Conservation (phyloP, 2,888 invertebrate species). For the Synanthedon andrenaeformis region DNA sequence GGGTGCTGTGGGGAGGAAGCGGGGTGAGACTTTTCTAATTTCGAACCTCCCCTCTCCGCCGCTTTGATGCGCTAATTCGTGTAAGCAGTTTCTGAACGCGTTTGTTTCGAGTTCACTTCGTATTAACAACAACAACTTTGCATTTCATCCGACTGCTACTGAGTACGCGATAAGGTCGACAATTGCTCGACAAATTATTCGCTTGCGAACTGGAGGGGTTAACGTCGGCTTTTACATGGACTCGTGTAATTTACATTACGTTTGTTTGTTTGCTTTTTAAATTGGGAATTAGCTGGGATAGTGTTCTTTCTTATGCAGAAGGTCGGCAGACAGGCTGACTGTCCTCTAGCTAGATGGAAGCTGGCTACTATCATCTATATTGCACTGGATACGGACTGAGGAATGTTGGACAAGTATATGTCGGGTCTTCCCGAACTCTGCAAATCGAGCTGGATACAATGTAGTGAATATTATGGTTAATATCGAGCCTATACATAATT, state of each 20-base stretch:
- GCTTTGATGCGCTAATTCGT: slow-evolving; percentile 69
- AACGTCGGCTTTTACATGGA: slow-evolving; percentile 63
- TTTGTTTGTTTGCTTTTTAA: slow-evolving; percentile 69
- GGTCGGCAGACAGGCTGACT: not conserved
- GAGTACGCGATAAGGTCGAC: slow-evolving; percentile 19
- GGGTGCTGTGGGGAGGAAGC: slow-evolving; percentile 20
- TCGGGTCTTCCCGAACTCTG: slow-evolving; percentile 9
- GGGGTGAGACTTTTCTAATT: slow-evolving; percentile 62
- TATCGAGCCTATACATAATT: no score
- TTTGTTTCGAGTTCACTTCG: slow-evolving; percentile 63
- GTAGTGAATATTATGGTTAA: slow-evolving; percentile 5
- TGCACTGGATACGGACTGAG: not conserved
- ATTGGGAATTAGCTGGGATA: slow-evolving; percentile 61
- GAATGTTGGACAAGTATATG: not conserved
- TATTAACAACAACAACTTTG: slow-evolving; percentile 28
- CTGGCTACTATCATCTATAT: not conserved
- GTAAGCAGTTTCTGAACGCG: slow-evolving; percentile 70
- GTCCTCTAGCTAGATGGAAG: not conserved
- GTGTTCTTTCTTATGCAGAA: slow-evolving; percentile 4
- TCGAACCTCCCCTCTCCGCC: slow-evolving; percentile 56
- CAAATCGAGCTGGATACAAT: slow-evolving; percentile 21
- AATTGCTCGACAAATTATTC: slow-evolving; percentile 8
- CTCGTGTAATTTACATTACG: slow-evolving; percentile 65
- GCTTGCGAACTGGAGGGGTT: slow-evolving; percentile 18
- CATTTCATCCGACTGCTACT: slow-evolving; percentile 18